phyloP scores from a whole-genome alignment of 2,888 invertebrate genomes.

The Nematopogon swammerdamellus region DNA sequence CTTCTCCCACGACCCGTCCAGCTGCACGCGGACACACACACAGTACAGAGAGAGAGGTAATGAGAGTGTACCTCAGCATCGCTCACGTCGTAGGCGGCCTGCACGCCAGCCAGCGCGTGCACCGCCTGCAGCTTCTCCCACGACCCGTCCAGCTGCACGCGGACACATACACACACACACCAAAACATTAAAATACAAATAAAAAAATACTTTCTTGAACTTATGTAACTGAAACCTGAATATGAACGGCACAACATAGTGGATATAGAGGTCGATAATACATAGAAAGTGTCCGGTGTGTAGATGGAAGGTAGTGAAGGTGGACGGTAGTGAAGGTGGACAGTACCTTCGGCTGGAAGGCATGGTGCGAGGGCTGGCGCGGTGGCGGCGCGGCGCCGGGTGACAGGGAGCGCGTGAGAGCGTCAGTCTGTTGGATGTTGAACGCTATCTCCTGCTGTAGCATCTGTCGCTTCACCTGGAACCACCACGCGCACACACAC shows the following conservation, averaged over 20 bases:
- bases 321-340: too few species aligned
- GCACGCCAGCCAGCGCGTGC: constrained; percentile 86
- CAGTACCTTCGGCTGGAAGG: constrained; percentile 34
- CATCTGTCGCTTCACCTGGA: constrained; percentile 74
- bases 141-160: constrained; percentile 61
- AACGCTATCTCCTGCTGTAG: constrained; percentile 86
- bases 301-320: too few species aligned
- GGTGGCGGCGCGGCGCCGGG: constrained; percentile 60
- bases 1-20: constrained; percentile 88
- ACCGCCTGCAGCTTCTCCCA: constrained; percentile 96
- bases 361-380: constrained; percentile 20
- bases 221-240: too few species aligned
- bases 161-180: not conserved
- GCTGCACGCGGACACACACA: too few species aligned
- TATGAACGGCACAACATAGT: too few species aligned
- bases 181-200: too few species aligned
- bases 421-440: constrained; percentile 91
- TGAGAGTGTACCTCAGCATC: constrained; percentile 71
- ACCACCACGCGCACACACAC: too few species aligned
- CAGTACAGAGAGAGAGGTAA: too few species aligned
- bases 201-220: too few species aligned
- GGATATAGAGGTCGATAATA: too few species aligned
- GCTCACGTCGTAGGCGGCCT: constrained; percentile 89
- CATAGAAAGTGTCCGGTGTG: too few species aligned
- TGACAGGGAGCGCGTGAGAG: constrained; percentile 83